A percentile compares a stretch with the other conserved stretches of the same genome.
Evolutionary conservation across 2,888 invertebrate species (phyloP).

Genomic region (Esperia sulphurella): DNA sequence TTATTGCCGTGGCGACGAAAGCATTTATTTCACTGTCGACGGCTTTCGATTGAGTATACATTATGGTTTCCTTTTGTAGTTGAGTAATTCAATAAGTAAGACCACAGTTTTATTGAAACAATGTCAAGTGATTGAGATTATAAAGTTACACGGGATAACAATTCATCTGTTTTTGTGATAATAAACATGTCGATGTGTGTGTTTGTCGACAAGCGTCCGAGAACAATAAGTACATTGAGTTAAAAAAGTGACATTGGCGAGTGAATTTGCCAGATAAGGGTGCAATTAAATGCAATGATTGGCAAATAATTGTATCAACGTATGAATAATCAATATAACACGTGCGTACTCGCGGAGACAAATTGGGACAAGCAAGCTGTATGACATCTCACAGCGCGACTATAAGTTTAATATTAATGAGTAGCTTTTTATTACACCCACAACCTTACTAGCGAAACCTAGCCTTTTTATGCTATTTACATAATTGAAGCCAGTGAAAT

Average conservation of each 20-base stretch:
- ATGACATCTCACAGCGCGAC: slow-evolving; percentile 36
- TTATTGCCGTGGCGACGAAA: slow-evolving; percentile 49
- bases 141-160: slow-evolving; percentile 15
- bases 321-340: slow-evolving; percentile 58
- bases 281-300: slow-evolving; percentile 58
- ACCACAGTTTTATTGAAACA: slow-evolving; percentile 23
- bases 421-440: slow-evolving; percentile 19
- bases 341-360: slow-evolving; percentile 47
- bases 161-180: slow-evolving; percentile 43
- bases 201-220: slow-evolving; percentile 29
- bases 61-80: slow-evolving; percentile 34
- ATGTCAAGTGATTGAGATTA: slow-evolving; percentile 37
- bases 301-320: slow-evolving; percentile 55
- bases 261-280: slow-evolving; percentile 59
- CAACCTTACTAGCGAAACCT: slow-evolving; percentile 10
- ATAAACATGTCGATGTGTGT: slow-evolving; percentile 45
- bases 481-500: slow-evolving; percentile 62
- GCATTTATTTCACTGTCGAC: slow-evolving; percentile 50
- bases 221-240: slow-evolving; percentile 42
- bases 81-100: slow-evolving; percentile 27
- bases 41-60: slow-evolving; percentile 39
- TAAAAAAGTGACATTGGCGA: slow-evolving; percentile 37
- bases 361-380: slow-evolving; percentile 54
- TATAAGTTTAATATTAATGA: slow-evolving; percentile 22
- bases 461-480: slow-evolving; percentile 33